Evolutionary conservation across 2,797 vertebrate species (phyloP), one percentile per base, ranked within the genome.

Genomic region (Gastrophryne carolinensis): DNA sequence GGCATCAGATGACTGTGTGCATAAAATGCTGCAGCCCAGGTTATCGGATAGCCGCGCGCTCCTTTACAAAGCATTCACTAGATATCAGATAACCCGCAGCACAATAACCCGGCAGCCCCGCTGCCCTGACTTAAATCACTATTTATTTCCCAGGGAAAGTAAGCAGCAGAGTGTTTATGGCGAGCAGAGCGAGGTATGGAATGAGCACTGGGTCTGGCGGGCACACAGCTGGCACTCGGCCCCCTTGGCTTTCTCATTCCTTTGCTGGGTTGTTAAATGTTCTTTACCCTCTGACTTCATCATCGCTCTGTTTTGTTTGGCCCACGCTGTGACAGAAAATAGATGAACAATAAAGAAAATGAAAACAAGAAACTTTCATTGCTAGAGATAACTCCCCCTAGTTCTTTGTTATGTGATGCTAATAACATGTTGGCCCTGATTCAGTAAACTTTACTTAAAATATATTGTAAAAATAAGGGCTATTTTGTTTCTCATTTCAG

Each of bases 121-220:
- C 60, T 64, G 4, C 32, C 30, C 49, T 56, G 49, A 30, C 49
- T 73, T 73, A 64, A 64, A 62, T 29, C 60, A 64, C 58, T 73
- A 65, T 67, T 66, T 67, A 67, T 74, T 74, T 54, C 63, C 41
- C n/a, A 44, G 62, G 65, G 35, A 66, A 67, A 74, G 39, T n/a
- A 65, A 74, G 50, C 44, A 57, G 52, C 72, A 34, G 13, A 57
- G 61, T 65, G 72, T 74, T 74, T 66, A 54, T 66, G 52, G 37
- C 37, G 41, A 65, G 62, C 30, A 58, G 37, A n/a, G 39, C 47
- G 54, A 73, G 54, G 35, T 35, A 44, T 49, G 61, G 61, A 64
- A 66, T 66, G 35, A 32, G 21, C 24, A 12, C 72, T 29, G 29
- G 52, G 29, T 34, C 57, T 47, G 62, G 63, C 62, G 72, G 62